Conservation (phyloP, 2,797 vertebrate genomes). For the Xenentodon cancila region DNA sequence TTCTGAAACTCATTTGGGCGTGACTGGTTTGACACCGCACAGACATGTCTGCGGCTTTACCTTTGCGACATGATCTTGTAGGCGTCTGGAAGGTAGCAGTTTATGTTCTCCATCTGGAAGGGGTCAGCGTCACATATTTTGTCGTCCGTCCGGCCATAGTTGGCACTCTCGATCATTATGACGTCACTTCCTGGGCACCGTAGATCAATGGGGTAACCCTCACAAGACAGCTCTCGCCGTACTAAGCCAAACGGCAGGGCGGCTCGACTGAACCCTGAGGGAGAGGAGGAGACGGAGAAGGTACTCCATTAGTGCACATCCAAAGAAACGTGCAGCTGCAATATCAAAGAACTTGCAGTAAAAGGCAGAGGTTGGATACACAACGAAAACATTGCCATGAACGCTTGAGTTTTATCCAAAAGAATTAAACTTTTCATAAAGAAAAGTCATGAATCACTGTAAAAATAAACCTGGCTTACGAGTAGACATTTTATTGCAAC, state of each 20-base stretch:
- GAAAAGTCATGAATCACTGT: constrained; percentile 12
- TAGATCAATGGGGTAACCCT: constrained; percentile 98
- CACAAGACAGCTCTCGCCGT: constrained; percentile 96
- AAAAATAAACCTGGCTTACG: constrained; percentile 14
- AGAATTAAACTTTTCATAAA: constrained; percentile 8
- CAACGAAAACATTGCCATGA: constrained; percentile 18
- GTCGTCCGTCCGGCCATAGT: constrained; percentile 98
- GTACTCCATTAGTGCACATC: constrained; percentile 61
- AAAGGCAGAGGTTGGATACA: constrained; percentile 17
- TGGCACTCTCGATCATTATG: constrained; percentile 98
- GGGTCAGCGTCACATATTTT: constrained; percentile 99
- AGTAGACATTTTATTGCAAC: constrained; percentile 57
- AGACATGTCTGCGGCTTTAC: constrained; percentile 73
- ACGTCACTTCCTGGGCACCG: constrained; percentile 99
- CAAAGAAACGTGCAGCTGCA: constrained; percentile 50
- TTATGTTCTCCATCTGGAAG: constrained; percentile 99
- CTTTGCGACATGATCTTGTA: constrained; percentile 99
- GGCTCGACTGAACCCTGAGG: constrained; percentile 93
- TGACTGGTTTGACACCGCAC: neutral
- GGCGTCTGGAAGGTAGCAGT: constrained; percentile 99
- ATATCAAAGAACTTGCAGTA: constrained; percentile 28
- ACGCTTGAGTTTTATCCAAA: constrained; percentile 22
- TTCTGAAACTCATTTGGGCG: constrained; percentile 29
- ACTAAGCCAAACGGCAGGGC: constrained; percentile 96
- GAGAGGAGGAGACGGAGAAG: constrained; percentile 27